Evolutionary conservation across 2,888 invertebrate species (phyloP), one percentile per base, ranked within the genome.

Genomic region (Lumbricus terrestris): DNA sequence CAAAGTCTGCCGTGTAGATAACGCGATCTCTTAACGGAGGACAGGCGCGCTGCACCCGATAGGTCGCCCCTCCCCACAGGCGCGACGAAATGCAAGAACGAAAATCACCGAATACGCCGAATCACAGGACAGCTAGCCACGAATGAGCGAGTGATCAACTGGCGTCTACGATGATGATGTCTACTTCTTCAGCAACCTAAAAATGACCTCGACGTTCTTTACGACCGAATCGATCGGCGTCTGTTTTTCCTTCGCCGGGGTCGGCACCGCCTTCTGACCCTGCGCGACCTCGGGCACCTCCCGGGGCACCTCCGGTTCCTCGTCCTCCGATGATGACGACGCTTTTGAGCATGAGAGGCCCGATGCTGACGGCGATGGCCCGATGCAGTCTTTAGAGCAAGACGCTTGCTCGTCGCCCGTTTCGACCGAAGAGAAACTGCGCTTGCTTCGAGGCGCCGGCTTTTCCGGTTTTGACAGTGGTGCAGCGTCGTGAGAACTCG

Each of bases 121-220:
- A n/a, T n/a, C 29, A 69, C 29, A 69, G 69, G 47, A 47, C 23
- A 15, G 47, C 47, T 18, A 47, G 47, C 47, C 38, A 38, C n/a
- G n/a, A n/a, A n/a, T 40, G 8, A 40, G 42, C 18, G 42, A 47
- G 47, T 15, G 47, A 47, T 3, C 47, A 16, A 69, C 69, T 69
- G 29, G 8, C 69, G 69, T 69, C 29, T n/a, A 23, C n/a, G 13
- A 2, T 16, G 29, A n/a, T 8, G 33, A 82, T 16, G 16, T 37
- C 85, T 85, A 85, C 37, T 85, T 85, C 35, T 85, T 85, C 23
- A 89, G 82, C 88, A 90, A 47, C 40, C 54, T 85, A 37, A 90
- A 85, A 33, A 90, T 88, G n/a, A 82, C 88, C 83, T 91, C 91
- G 20, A 88, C 90, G 47, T 91, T 91, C 89, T 91, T 91, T 88